Conservation (phyloP, 2,888 invertebrate genomes). For the Glaucopsyche alexis region DNA sequence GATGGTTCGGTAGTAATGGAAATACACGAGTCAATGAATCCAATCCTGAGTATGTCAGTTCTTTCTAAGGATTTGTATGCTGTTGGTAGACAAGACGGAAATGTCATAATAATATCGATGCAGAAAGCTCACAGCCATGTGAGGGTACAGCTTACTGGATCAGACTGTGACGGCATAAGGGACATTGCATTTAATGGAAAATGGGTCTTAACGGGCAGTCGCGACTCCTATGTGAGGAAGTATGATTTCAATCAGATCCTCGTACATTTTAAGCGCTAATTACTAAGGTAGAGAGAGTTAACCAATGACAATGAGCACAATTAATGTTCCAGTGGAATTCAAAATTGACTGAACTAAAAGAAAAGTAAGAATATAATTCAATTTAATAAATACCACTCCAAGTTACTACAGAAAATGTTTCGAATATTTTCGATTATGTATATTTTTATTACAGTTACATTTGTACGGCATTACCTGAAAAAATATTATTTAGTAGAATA, state of each 20-base stretch:
- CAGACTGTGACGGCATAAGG: slow-evolving; percentile 85
- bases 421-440: background rate
- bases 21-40: slow-evolving; percentile 79
- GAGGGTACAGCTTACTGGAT: slow-evolving; percentile 82
- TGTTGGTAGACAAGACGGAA: slow-evolving; percentile 82
- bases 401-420: slow-evolving; percentile 7
- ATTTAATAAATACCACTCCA: slow-evolving; percentile 1
- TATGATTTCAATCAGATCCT: slow-evolving; percentile 78
- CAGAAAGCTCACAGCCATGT: slow-evolving; percentile 53
- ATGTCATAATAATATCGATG: slow-evolving; percentile 76
- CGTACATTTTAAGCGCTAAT: slow-evolving; percentile 68
- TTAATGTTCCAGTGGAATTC: background rate
- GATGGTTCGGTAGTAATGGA: slow-evolving; percentile 55
- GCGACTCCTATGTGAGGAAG: slow-evolving; percentile 82
- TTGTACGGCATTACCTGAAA: slow-evolving; percentile 30
- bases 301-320: background rate
- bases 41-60: slow-evolving; percentile 75
- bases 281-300: slow-evolving; percentile 15
- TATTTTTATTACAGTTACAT: slow-evolving; percentile 29
- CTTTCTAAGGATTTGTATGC: slow-evolving; percentile 74
- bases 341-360: background rate
- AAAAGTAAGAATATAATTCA: background rate
- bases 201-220: slow-evolving; percentile 81
- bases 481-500: slow-evolving; percentile 24
- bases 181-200: slow-evolving; percentile 80